phyloP scores from a whole-genome alignment of 2,113 vertebrate species.

The western clawed frog (Xenopus tropicalis) region UCB_Xtro_10.0 CM004444.2:159395001-159395500 shows the following conservation, averaged over 20 bases:
- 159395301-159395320: conserved; percentile 11
- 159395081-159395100: no score
- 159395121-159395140: no score
- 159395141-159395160: neutral
- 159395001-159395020: no score
- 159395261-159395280: conserved; percentile 15
- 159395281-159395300: conserved; percentile 29
- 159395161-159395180: conserved; percentile 18
- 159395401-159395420: no score
- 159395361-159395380: neutral
- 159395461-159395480: no score
- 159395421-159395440: no score
- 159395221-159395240: conserved; percentile 20
- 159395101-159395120: no score
- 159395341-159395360: neutral
- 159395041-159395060: no score
- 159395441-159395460: no score
- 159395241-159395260: conserved; percentile 28
- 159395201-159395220: conserved; percentile 40
- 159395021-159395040: no score
- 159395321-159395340: conserved; percentile 7
- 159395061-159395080: no score
- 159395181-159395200: conserved; percentile 30
- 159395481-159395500: no score
- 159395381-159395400: neutral